Evolutionary conservation across 2,888 invertebrate species (phyloP).

Genomic region (Drosophila picticornis): DNA sequence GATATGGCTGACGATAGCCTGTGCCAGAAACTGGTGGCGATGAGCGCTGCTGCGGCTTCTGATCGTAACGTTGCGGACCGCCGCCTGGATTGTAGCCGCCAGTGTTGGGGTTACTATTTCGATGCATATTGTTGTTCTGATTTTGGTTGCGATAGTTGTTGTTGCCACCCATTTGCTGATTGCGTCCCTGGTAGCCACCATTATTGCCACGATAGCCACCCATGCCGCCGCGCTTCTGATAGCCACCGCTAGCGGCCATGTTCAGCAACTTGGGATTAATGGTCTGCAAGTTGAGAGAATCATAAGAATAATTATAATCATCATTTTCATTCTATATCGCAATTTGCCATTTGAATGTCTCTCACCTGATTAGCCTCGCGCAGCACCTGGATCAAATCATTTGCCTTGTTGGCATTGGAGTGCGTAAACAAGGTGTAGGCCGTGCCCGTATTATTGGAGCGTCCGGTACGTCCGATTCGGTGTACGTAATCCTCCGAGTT

Average conservation of each 20-base stretch:
- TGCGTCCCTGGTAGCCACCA: conserved; percentile 78
- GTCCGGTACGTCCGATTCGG: conserved; percentile 97
- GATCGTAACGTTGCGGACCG: conserved; percentile 58
- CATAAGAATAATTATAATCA: background rate
- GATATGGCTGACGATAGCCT: conserved; percentile 59
- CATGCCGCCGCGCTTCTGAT: conserved; percentile 77
- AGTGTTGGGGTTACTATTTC: conserved; percentile 31
- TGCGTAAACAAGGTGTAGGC: conserved; percentile 98
- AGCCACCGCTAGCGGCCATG: conserved; percentile 86
- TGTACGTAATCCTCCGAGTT: conserved; percentile 98
- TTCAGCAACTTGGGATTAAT: conserved; percentile 95
- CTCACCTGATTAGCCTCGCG: conserved; percentile 95
- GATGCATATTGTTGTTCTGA: conserved; percentile 58
- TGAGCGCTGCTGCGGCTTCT: conserved; percentile 57
- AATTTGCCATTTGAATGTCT: background rate
- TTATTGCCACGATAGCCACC: conserved; percentile 70
- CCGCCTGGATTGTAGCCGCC: conserved; percentile 57
- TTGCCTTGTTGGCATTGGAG: conserved; percentile 95
- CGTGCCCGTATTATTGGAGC: conserved; percentile 96
- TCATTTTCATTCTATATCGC: background rate
- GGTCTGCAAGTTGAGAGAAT: conserved; percentile 84
- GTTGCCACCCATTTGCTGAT: conserved; percentile 65
- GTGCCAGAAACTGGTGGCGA: conserved; percentile 58
- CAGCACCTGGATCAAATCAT: conserved; percentile 95
- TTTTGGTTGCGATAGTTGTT: conserved; percentile 62